Percentiles rank a stretch among this genome's conserved stretches.
phyloP scores from a whole-genome alignment of 2,113 vertebrate species.

The Marmota flaviventris region DNA sequence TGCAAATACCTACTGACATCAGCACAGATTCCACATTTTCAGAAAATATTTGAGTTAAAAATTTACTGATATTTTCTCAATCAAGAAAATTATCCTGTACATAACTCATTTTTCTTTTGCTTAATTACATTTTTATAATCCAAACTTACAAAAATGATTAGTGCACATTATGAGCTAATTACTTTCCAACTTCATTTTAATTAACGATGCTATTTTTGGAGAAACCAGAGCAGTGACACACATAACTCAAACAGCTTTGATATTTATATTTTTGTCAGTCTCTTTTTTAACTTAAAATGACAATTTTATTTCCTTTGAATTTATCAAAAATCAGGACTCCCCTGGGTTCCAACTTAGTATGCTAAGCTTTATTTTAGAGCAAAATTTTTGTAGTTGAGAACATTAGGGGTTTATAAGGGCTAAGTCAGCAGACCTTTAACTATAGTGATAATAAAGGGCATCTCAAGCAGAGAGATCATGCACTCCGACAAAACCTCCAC shows the following conservation, averaged over 20 bases:
- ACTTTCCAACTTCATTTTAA: constrained; percentile 80
- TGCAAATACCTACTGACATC: neutral
- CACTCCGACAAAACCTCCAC: constrained; percentile 79
- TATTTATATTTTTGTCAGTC: constrained; percentile 77
- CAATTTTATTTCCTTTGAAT: constrained; percentile 62
- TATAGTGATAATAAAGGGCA: constrained; percentile 76
- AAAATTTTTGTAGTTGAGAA: constrained; percentile 70
- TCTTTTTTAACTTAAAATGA: constrained; percentile 69
- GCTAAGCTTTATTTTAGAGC: constrained; percentile 64
- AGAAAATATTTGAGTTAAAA: constrained; percentile 53
- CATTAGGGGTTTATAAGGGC: constrained; percentile 80
- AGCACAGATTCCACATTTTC: neutral
- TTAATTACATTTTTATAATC: constrained; percentile 66
- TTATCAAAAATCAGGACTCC: constrained; percentile 58
- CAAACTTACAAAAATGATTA: constrained; percentile 78
- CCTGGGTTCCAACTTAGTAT: constrained; percentile 64
- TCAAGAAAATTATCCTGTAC: constrained; percentile 18
- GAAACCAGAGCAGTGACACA: constrained; percentile 51
- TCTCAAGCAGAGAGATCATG: constrained; percentile 85
- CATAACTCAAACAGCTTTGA: constrained; percentile 61
- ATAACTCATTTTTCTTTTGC: constrained; percentile 69
- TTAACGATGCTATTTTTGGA: constrained; percentile 73
- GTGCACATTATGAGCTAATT: constrained; percentile 75
- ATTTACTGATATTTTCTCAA: constrained; percentile 46
- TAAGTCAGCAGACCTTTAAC: constrained; percentile 83